Percentiles rank a stretch among this genome's conserved stretches.
Evolutionary conservation across 2,888 invertebrate species (phyloP).

Genomic region (Mimas tiliae): DNA sequence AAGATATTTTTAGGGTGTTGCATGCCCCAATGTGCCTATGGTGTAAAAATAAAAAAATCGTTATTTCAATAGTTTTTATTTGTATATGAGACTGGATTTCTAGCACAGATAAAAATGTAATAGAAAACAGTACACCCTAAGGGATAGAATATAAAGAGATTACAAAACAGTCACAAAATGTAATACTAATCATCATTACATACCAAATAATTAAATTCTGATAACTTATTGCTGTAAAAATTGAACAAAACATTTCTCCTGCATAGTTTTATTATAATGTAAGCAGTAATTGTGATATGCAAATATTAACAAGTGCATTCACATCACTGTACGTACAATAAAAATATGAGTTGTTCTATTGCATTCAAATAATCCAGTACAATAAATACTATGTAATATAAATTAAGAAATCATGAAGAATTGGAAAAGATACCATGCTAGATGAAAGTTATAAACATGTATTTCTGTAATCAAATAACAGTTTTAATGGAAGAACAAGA

Average conservation of each 20-base stretch:
- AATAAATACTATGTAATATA: conserved; percentile 27
- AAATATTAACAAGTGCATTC: conserved; percentile 59
- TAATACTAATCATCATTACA: conserved; percentile 42
- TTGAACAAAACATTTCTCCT: conserved; percentile 29
- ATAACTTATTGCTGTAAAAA: conserved; percentile 28
- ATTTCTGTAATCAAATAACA: neutral
- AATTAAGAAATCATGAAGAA: neutral
- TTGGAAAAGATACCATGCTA: neutral
- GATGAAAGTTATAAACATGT: neutral
- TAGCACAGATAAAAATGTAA: conserved; percentile 73
- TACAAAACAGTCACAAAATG: conserved; percentile 74
- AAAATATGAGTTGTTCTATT: conserved; percentile 34
- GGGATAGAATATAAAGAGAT: conserved; percentile 72
- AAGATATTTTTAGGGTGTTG: too few relatives aligned
- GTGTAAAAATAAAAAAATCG: conserved; percentile 36
- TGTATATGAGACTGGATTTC: conserved; percentile 71
- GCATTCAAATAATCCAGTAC: conserved; percentile 40
- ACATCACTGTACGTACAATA: conserved; percentile 46
- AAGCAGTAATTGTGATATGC: conserved; percentile 54
- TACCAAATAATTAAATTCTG: conserved; percentile 18
- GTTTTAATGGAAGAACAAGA: conserved; percentile 19
- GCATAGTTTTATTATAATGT: conserved; percentile 32
- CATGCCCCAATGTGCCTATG: neutral
- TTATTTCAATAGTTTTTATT: conserved; percentile 58
- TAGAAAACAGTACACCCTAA: conserved; percentile 79